Base-by-base conservation (phyloP, 2,797 vertebrate species). In the Syngnathus rostellatus region DNA sequence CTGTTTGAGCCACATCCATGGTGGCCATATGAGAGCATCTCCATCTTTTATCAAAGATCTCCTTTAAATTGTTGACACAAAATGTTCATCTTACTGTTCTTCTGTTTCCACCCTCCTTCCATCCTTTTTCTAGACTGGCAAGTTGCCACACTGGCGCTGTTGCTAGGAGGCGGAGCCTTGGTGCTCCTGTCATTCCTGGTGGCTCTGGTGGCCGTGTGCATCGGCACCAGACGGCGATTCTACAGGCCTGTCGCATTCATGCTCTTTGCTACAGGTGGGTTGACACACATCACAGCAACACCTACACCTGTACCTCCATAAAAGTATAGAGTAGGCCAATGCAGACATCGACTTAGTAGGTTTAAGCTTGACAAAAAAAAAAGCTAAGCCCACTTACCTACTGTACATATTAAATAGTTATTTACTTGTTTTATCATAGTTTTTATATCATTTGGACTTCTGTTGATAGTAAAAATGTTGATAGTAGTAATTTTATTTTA, bases 111-210 rank as follows among this genome's bases (percentile, higher is more conserved):
- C 17, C 8, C 17, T 48, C 10, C 66, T 25, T 66, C 41, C 40
- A 16, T 31, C 25, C 14, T 23, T 54, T 63, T 53, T 66, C 39
- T 70, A 98, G 96, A 99, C 79, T 98, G 97, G 96, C 95, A 97
- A 91, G 94, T 99, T 77, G 94, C 94, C 78, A 97, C 97, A 55
- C 87, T 99, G 71, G 94, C 94, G 77, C 87, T 99, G 89, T 93
- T 99, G 81, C 85, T 98, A 87, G 95, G 95, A 50, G 97, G 96
- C 8, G 93, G 93, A 23, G 91, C 94, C 79, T 92, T 99, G 83
- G 97, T 98, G 80, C 90, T 99, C 81, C 91, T 94, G 83, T 96
- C 97, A 58, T 98, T 99, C 91, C 91, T 98, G 87, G 91, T 98
- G 71, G 96, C 94, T 71, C 87, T 98, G 90, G 94, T 98, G 80